Evolutionary conservation across 2,113 vertebrate species (phyloP).

Genomic region (Oenanthe oenanthe): DNA sequence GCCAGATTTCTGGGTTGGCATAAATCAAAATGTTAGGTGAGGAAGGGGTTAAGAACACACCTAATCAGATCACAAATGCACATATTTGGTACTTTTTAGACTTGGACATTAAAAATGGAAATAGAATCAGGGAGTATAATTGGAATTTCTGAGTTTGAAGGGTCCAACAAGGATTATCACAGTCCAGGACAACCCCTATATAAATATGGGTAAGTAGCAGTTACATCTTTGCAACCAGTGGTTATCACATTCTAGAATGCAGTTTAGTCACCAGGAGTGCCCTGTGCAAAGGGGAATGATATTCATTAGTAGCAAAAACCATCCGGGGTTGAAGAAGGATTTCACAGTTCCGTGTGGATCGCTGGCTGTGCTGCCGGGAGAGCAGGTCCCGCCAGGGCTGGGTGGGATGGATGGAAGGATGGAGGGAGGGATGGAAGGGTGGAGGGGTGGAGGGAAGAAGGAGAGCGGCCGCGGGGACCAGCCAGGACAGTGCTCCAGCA

Average conservation of each 20-base stretch:
- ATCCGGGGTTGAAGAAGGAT: background rate
- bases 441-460: background rate
- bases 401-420: too few species aligned
- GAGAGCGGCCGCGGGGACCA: background rate
- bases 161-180: background rate
- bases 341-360: accelerated
- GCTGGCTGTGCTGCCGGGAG: background rate
- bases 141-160: background rate
- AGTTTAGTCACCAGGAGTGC: background rate
- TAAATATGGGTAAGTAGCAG: background rate
- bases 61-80: too few species aligned
- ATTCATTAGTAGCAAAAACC: background rate
- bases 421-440: too few species aligned
- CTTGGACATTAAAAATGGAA: background rate
- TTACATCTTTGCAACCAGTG: background rate
- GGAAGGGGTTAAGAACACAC: background rate
- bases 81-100: background rate
- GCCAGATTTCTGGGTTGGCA: background rate
- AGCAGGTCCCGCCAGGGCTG: accelerated
- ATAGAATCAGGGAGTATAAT: background rate
- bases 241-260: background rate
- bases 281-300: background rate
- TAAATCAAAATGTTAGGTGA: background rate
- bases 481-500: background rate
- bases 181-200: background rate